Evolutionary conservation across 1,140 invertebrate genomes (phyloP).

Genomic region (honey bee (Apis mellifera)): DNA sequence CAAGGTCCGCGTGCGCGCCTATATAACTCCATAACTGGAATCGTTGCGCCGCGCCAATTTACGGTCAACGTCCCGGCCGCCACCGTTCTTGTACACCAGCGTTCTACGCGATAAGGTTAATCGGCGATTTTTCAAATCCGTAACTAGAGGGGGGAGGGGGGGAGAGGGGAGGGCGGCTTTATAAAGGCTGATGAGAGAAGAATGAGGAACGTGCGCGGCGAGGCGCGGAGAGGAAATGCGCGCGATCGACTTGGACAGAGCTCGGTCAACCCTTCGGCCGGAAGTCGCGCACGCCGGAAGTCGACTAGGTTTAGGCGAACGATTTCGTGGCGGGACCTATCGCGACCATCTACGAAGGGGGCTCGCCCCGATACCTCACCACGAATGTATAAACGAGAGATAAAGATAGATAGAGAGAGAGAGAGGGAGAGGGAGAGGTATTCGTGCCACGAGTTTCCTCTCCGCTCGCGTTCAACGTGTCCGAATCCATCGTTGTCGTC

Average conservation of each 20-base stretch:
- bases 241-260: constrained; percentile 14
- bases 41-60: constrained; percentile 47
- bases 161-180: neutral
- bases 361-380: constrained; percentile 39
- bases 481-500: no score
- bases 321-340: constrained; percentile 56
- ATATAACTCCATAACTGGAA: constrained; percentile 13
- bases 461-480: neutral
- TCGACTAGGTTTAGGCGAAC: constrained; percentile 73
- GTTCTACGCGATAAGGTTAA: constrained; percentile 23
- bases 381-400: constrained; percentile 40
- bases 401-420: no score
- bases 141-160: neutral
- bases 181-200: constrained; percentile 26
- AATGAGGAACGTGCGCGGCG: neutral
- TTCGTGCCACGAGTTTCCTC: constrained; percentile 27
- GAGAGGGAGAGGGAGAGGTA: no score
- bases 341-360: constrained; percentile 46
- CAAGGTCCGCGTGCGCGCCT: no score
- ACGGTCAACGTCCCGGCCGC: constrained; percentile 43
- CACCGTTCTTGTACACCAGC: no score
- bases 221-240: neutral
- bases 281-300: constrained; percentile 75
- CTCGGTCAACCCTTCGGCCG: constrained; percentile 70
- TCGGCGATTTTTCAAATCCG: constrained; percentile 29